Percentiles rank a stretch among this genome's conserved stretches.
These are phyloP conservation scores for Erinaceus europaeus DNA, from an alignment of 2,113 vertebrate species.

Conservation along the genomic window DNA sequence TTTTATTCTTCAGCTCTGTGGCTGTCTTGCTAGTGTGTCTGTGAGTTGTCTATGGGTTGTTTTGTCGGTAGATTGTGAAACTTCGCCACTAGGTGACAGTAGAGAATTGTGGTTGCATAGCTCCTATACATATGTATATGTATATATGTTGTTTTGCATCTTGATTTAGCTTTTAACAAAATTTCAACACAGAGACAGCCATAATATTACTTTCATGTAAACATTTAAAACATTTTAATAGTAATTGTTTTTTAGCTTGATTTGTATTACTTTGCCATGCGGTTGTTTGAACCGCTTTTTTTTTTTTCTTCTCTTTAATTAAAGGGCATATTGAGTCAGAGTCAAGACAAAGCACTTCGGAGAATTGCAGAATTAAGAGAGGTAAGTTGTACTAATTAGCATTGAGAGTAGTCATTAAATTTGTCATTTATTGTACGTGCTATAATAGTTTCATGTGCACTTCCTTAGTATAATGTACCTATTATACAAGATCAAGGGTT, in stretches of 20 bases:
- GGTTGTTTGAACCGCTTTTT: conserved; percentile 41
- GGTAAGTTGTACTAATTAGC: conserved; percentile 79
- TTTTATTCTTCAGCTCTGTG: not conserved
- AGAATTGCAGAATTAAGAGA: conserved; percentile 96
- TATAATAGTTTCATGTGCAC: not conserved
- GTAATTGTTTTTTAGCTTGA: conserved; percentile 13
- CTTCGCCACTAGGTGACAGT: conserved; percentile 24
- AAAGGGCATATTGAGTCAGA: conserved; percentile 94
- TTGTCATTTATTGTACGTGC: not conserved
- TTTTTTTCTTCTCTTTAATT: conserved; percentile 51
- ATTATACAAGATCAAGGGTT: not conserved
- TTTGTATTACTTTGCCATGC: conserved; percentile 17
- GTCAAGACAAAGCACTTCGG: conserved; percentile 96
- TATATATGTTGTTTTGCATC: not conserved
- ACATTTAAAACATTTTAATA: not conserved
- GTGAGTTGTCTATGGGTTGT: not conserved
- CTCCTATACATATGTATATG: not conserved
- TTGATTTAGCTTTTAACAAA: not conserved
- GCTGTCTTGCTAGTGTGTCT: not conserved
- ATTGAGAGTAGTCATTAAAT: conserved; percentile 16
- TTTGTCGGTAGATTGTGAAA: conserved; percentile 19
- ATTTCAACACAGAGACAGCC: not conserved
- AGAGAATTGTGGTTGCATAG: not conserved
- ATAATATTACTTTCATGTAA: conserved; percentile 2
- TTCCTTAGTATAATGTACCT: not conserved